A percentile compares a stretch with the other conserved stretches of the same genome.
Evolutionary conservation across 2,888 invertebrate species (phyloP).

Genomic region (Drosophila mayaguana): DNA sequence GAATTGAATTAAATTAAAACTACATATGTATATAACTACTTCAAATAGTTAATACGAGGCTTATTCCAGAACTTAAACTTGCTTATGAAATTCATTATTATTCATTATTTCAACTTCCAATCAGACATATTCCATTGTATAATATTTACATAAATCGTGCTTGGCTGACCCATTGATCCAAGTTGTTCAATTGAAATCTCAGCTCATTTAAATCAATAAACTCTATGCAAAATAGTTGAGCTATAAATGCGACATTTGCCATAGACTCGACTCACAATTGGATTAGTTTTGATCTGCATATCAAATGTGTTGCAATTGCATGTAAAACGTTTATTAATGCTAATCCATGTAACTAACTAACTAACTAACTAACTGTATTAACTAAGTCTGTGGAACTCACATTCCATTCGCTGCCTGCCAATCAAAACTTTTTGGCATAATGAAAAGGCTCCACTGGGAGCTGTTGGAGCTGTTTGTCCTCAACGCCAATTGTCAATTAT

Average conservation of each 20-base stretch:
- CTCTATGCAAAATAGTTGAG: conserved; percentile 3
- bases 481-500: conserved; percentile 57
- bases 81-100: too few species aligned
- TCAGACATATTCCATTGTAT: background rate
- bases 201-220: background rate
- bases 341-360: conserved; percentile 45
- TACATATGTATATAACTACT: too few species aligned
- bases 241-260: conserved; percentile 3
- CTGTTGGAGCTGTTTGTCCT: conserved; percentile 38
- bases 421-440: conserved; percentile 68
- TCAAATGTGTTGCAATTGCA: conserved; percentile 27
- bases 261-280: background rate
- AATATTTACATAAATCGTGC: background rate
- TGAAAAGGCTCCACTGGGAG: conserved; percentile 68
- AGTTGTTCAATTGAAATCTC: background rate
- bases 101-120: background rate
- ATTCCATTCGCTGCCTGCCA: conserved; percentile 58
- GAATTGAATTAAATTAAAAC: too few species aligned
- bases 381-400: conserved; percentile 26
- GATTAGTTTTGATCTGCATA: background rate
- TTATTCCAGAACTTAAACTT: background rate
- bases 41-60: too few species aligned
- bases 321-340: conserved; percentile 64
- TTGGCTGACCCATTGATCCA: background rate
- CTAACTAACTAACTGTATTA: conserved; percentile 8